phyloP scores from a whole-genome alignment of 2,888 invertebrate genomes.

The Drosophila yooni region DNA sequence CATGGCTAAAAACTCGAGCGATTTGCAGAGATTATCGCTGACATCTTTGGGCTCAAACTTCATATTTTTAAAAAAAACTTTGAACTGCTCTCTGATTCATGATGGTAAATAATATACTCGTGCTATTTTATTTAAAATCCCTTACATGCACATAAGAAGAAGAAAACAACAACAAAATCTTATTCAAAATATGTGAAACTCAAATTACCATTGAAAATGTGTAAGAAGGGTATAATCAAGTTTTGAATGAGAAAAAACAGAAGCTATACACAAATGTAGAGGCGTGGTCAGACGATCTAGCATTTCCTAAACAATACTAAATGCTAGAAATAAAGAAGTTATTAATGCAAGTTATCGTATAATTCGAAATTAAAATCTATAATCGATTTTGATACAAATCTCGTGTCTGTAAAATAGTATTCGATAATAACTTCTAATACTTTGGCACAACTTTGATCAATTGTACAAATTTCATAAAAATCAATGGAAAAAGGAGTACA shows the following conservation, averaged over 20 bases:
- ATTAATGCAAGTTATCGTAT: neutral
- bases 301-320: neutral
- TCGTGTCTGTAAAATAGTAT: no score
- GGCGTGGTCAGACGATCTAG: neutral
- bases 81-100: conserved; percentile 26
- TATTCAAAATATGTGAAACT: neutral
- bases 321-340: no score
- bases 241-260: neutral
- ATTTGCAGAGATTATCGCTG: conserved; percentile 59
- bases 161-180: no score
- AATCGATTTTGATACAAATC: no score
- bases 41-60: conserved; percentile 34
- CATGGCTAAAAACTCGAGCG: conserved; percentile 50
- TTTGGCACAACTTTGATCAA: no score
- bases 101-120: conserved; percentile 19
- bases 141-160: neutral
- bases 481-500: no score
- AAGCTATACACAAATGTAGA: neutral
- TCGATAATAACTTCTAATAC: no score
- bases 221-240: no score
- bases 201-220: neutral
- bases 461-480: no score
- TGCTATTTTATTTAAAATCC: neutral
- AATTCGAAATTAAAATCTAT: neutral
- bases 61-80: conserved; percentile 31